Evolutionary conservation across 2,797 vertebrate genomes (phyloP).

Genomic region (Tragelaphus eurycerus): DNA sequence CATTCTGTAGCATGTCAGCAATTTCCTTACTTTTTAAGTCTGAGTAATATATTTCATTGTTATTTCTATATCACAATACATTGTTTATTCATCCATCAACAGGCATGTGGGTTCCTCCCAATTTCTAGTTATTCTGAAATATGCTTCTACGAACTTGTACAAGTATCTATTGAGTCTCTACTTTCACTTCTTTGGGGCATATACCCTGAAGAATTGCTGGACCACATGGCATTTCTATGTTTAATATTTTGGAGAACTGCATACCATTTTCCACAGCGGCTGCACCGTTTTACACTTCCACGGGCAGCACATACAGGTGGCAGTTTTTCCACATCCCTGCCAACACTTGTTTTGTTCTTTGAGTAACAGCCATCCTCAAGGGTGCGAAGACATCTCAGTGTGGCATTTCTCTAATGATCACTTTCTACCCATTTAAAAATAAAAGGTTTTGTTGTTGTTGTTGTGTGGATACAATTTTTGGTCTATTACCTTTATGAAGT

Average conservation of each 20-base stretch:
- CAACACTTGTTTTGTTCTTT: neutral
- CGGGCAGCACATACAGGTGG: no score
- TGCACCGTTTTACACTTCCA: neutral
- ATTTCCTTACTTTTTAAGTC: neutral
- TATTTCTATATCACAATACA: neutral
- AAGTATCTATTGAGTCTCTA: neutral
- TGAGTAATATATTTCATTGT: neutral
- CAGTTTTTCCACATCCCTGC: neutral
- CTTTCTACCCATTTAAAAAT: neutral
- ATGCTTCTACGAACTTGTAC: neutral
- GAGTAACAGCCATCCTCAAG: neutral
- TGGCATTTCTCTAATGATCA: neutral
- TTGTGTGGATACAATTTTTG: neutral
- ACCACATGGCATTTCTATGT: neutral
- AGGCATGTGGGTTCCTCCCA: neutral
- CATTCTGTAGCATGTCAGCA: neutral
- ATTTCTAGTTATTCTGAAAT: neutral
- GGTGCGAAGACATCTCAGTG: neutral
- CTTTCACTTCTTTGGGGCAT: neutral
- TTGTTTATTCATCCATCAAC: neutral
- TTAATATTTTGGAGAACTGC: neutral
- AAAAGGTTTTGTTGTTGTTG: neutral
- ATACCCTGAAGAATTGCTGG: neutral
- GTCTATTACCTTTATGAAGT: neutral
- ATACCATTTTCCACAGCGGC: neutral